Evolutionary conservation across 1,140 invertebrate species (phyloP).

Genomic region (Trypoxylus dichotomus): DNA sequence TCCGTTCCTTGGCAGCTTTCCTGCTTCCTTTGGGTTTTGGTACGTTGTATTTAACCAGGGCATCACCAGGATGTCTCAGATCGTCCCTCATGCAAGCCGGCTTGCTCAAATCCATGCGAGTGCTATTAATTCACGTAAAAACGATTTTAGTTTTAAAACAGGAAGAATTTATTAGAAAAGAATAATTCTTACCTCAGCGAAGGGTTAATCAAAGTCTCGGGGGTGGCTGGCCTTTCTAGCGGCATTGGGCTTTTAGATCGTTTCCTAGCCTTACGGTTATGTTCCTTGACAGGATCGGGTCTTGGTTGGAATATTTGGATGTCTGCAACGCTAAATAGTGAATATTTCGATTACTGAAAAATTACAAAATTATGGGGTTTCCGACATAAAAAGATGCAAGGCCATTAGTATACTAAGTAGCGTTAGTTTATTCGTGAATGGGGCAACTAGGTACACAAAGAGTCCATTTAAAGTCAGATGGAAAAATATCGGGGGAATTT

Average conservation of each 20-base stretch:
- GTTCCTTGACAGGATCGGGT: slow-evolving; percentile 37
- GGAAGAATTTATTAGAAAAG: background rate
- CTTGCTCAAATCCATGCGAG: slow-evolving; percentile 24
- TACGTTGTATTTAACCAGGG: slow-evolving; percentile 37
- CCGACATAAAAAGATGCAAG: no score
- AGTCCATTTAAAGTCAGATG: no score
- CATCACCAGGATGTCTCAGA: slow-evolving; percentile 8
- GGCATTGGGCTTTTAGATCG: background rate
- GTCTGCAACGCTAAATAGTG: background rate
- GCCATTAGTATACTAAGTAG: no score
- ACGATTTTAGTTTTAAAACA: background rate
- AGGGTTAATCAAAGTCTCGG: slow-evolving; percentile 37
- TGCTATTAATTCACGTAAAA: background rate
- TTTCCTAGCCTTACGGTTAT: background rate
- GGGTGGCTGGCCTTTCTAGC: slow-evolving; percentile 21
- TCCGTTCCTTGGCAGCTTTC: slow-evolving; percentile 28
- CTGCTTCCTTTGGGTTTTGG: slow-evolving; percentile 37
- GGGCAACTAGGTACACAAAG: no score
- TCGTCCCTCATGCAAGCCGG: slow-evolving; percentile 9
- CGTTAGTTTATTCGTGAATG: no score
- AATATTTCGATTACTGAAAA: no score
- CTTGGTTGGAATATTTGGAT: background rate
- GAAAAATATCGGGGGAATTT: no score
- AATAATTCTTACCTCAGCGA: slow-evolving; percentile 36
- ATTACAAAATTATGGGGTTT: no score